Percentiles rank a stretch among this genome's conserved stretches.
Evolutionary conservation across 2,888 invertebrate species (phyloP).

Genomic region (Dioctria rufipes): DNA sequence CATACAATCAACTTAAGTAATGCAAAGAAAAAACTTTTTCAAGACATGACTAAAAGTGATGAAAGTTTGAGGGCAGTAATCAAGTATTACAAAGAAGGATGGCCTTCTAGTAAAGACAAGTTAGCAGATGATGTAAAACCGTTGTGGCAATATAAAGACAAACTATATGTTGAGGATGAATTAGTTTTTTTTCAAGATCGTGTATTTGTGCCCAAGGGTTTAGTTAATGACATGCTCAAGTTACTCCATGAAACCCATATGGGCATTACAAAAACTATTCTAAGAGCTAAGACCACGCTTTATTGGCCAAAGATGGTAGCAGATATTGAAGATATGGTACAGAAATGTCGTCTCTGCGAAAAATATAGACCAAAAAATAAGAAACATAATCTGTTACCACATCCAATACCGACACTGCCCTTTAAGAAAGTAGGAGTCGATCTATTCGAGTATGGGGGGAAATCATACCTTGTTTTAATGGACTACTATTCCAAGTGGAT

Average conservation of each 20-base stretch:
- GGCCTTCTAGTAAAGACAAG: neutral
- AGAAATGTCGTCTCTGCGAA: no score
- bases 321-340: no score
- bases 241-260: neutral
- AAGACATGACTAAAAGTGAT: conserved; percentile 38
- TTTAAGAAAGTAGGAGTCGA: no score
- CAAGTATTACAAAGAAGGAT: neutral
- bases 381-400: no score
- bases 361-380: no score
- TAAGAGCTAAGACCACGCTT: no score
- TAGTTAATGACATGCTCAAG: neutral
- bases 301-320: no score
- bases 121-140: neutral
- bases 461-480: no score
- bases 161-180: conserved; percentile 2
- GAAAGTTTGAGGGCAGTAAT: neutral
- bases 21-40: conserved; percentile 36
- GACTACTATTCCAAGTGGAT: no score
- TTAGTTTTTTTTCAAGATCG: conserved; percentile 9
- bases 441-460: no score
- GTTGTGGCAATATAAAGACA: conserved; percentile 8
- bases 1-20: neutral
- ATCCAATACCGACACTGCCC: no score
- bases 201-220: neutral
- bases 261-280: no score